Evolutionary conservation across 2,113 vertebrate genomes (phyloP).

Genomic region (Pseudopipra pipra): DNA sequence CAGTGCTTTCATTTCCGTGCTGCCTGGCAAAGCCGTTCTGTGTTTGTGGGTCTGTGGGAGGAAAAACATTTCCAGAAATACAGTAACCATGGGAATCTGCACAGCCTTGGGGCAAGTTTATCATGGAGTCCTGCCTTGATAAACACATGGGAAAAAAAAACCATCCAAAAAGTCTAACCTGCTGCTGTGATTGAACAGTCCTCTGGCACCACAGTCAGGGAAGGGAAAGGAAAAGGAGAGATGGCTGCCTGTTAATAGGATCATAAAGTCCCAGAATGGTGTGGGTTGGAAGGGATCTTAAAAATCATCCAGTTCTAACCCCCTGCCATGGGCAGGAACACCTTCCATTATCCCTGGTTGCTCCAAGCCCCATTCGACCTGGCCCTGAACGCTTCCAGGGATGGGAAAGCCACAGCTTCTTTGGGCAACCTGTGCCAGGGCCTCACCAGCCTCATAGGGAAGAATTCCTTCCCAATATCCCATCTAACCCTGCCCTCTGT

Average conservation of each 20-base stretch:
- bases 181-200: neutral
- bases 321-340: neutral
- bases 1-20: neutral
- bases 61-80: neutral
- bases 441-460: accelerated
- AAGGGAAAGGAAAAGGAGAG: neutral
- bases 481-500: neutral
- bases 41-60: neutral
- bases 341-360: neutral
- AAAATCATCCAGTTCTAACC: neutral
- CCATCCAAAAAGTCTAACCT: neutral
- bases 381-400: neutral
- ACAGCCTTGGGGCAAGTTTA: neutral
- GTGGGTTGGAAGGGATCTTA: neutral
- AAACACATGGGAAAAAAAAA: neutral
- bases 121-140: conserved; percentile 9
- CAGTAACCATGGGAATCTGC: neutral
- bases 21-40: neutral
- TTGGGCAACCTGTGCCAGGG: neutral
- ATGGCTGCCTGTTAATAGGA: neutral
- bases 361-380: accelerated
- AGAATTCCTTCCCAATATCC: neutral
- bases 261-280: neutral
- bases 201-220: neutral
- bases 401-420: neutral